Evolutionary conservation across 1,140 invertebrate genomes (phyloP).

Genomic region (Nasonia giraulti): DNA sequence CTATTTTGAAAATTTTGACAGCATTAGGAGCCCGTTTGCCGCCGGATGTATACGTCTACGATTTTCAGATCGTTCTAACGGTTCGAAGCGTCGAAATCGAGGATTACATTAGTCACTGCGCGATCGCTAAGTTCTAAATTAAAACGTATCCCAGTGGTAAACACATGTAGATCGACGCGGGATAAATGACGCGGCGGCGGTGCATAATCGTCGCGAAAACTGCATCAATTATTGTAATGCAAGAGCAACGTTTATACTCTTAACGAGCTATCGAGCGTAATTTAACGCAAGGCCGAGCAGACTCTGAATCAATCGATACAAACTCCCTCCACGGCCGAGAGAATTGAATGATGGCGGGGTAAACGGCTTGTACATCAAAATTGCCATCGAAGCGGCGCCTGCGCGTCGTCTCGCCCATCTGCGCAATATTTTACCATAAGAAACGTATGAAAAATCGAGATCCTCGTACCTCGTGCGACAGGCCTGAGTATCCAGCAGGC

Average conservation of each 20-base stretch:
- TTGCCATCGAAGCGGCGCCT: background rate
- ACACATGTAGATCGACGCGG: constrained; percentile 8
- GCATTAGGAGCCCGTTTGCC: background rate
- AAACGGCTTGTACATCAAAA: constrained; percentile 15
- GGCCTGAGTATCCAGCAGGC: background rate
- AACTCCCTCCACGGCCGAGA: background rate
- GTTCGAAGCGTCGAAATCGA: too few species aligned
- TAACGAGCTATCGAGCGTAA: constrained; percentile 14
- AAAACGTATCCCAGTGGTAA: background rate
- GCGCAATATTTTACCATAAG: too few species aligned
- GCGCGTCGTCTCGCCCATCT: background rate
- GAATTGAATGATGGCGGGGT: background rate
- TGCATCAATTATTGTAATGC: constrained; percentile 1
- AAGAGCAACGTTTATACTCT: background rate
- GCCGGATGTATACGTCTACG: background rate
- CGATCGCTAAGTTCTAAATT: too few species aligned
- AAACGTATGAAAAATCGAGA: background rate
- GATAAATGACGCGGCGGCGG: background rate
- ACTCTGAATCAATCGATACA: constrained; percentile 19
- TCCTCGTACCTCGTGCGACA: background rate
- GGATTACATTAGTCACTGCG: background rate
- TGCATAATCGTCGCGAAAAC: background rate
- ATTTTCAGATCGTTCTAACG: background rate
- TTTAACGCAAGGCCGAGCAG: background rate
- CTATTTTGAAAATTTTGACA: background rate